Conservation (phyloP, 2,888 invertebrate species). For the Napeogenes sylphis region DNA sequence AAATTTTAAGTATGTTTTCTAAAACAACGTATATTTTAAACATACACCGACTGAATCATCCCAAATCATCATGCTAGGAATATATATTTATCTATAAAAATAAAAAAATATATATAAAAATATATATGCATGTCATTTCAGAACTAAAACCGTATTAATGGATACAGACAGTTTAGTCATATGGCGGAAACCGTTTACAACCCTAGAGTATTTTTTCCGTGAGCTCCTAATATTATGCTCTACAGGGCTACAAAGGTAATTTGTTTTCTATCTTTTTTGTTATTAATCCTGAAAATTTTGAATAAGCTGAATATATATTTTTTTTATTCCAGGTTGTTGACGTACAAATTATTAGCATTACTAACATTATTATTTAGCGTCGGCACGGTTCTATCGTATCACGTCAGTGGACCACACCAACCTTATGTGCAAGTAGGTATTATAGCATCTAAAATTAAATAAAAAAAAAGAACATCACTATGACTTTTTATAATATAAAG, state of each 20-base stretch:
- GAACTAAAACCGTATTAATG: slow-evolving; percentile 61
- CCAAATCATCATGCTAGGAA: too few relatives aligned
- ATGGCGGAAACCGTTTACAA: slow-evolving; percentile 88
- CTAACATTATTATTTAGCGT: slow-evolving; percentile 67
- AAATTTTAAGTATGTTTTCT: too few relatives aligned
- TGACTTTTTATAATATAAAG: too few relatives aligned
- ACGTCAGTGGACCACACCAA: slow-evolving; percentile 82
- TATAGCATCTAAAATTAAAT: background rate
- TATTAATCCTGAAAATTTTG: background rate
- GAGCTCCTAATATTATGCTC: slow-evolving; percentile 83
- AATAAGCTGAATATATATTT: slow-evolving; percentile 14
- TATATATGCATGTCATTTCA: slow-evolving; percentile 31
- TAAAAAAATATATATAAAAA: too few relatives aligned
- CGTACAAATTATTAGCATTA: slow-evolving; percentile 77
- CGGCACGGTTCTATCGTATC: slow-evolving; percentile 73
- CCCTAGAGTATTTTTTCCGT: slow-evolving; percentile 86
- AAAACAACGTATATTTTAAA: too few relatives aligned
- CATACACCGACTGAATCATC: too few relatives aligned
- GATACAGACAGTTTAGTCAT: slow-evolving; percentile 83
- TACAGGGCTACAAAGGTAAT: slow-evolving; percentile 64
- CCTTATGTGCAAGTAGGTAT: slow-evolving; percentile 69
- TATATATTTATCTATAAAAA: too few relatives aligned
- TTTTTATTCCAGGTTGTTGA: slow-evolving; percentile 77
- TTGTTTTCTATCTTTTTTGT: background rate
- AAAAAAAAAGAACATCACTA: background rate